Evolutionary conservation across 2,888 invertebrate species (phyloP).

Genomic region (Phymatocera aterrima): DNA sequence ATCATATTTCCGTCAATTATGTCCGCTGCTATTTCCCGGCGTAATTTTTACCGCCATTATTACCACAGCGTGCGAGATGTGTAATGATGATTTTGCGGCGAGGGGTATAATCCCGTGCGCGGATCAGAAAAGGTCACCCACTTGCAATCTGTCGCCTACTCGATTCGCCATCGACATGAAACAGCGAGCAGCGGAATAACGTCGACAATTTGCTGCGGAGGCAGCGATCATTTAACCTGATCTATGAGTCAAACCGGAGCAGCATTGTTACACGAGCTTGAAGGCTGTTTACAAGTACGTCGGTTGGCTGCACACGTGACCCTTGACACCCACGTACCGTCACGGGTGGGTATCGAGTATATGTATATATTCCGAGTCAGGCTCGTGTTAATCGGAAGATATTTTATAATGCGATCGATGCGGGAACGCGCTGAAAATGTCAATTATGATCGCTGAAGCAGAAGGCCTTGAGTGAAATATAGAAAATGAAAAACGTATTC

Average conservation of each 20-base stretch:
- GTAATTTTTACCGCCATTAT: too few species aligned
- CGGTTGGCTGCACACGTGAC: constrained; percentile 6
- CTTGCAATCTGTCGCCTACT: constrained; percentile 54
- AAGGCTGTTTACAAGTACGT: constrained; percentile 19
- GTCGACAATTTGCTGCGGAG: background rate
- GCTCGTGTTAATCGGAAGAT: background rate
- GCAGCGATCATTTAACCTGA: constrained; percentile 20
- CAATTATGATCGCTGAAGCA: too few species aligned
- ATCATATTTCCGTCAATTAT: too few species aligned
- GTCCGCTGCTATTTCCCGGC: too few species aligned
- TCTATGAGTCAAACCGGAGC: constrained; percentile 20
- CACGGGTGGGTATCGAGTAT: background rate
- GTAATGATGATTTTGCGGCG: too few species aligned
- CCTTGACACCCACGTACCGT: constrained; percentile 33
- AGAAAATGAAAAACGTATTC: too few species aligned
- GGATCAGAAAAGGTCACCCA: constrained; percentile 64
- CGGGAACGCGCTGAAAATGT: background rate
- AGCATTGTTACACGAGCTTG: background rate
- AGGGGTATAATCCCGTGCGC: background rate
- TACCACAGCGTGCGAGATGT: too few species aligned
- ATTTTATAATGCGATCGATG: background rate
- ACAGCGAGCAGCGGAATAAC: background rate
- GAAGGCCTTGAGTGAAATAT: too few species aligned
- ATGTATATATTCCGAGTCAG: too few species aligned
- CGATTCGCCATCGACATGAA: constrained; percentile 16